These are phyloP conservation scores for Hydrolagus affinis DNA, from an alignment of 2,113 vertebrate species.

Conservation along the genomic window DNA sequence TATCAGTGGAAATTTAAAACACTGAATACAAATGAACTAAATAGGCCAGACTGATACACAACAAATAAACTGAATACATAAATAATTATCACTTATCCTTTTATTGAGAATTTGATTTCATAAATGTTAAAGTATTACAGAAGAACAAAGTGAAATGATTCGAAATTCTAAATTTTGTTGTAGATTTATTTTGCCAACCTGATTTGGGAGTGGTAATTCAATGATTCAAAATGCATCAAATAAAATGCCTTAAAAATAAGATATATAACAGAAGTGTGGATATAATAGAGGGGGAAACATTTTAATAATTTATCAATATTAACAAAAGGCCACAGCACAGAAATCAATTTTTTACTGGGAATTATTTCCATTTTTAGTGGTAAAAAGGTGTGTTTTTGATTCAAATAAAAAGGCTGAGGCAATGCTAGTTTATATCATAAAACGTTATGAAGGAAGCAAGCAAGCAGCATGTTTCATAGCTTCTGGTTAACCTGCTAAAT, in stretches of 20 bases:
- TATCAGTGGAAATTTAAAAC: not conserved
- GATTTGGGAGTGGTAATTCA: not conserved
- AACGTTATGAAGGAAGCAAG: not conserved
- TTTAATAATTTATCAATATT: constrained; percentile 19
- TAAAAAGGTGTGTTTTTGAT: not conserved
- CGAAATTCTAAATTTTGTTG: not conserved
- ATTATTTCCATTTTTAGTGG: not conserved
- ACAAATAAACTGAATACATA: not conserved
- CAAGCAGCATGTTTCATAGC: not conserved
- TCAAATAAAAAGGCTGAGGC: not conserved
- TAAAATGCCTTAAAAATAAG: not conserved
- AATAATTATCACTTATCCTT: not conserved
- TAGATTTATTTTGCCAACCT: not conserved
- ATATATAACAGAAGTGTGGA: not conserved
- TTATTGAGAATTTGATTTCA: not conserved
- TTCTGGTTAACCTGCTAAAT: not conserved
- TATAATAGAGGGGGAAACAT: not conserved
- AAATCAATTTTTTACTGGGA: not conserved
- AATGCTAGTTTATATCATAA: not conserved
- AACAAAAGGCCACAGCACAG: not conserved
- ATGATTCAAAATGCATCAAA: not conserved
- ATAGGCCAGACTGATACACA: not conserved
- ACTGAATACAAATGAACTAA: not conserved
- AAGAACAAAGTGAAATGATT: constrained; percentile 4
- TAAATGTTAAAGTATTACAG: not conserved